Evolutionary conservation across 2,797 vertebrate genomes (phyloP), one percentile per base, ranked within the genome.

Genomic region (Aplochiton taeniatus): DNA sequence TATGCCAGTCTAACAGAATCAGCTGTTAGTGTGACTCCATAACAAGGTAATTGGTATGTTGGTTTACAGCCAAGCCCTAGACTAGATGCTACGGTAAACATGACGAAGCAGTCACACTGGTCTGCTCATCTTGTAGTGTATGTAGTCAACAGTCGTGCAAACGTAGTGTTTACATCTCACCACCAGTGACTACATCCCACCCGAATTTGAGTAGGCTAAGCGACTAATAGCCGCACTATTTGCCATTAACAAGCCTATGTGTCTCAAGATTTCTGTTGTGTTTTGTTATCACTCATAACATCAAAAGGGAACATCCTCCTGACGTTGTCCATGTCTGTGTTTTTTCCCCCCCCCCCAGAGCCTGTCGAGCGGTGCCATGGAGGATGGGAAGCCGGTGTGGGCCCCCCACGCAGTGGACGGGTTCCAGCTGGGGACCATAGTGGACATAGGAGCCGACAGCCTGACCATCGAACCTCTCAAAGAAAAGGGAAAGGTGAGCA

Each of bases 381-480:
- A 99, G 82, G 97, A 99, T 0, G 96, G 96, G 84, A 98, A 97
- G 92, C 94, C 96, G 0, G 97, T 99, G 74, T 99, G 97, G 97
- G 97, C 96, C 11, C 97, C 97, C 5, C 97, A 99, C 89, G 92
- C 95, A 9, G 80, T 90, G 7, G 97, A 99, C 75, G 97, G 97
- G 14, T 99, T 99, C 92, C 96, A 98, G 89, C 92, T 99, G 93
- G 97, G 96, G 16, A 94, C 90, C 49, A 98, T 99, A n/a, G 94
- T 96, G 78, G 97, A 98, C 86, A 99, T 99, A 46, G 96, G 97
- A 0, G 85, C 94, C 0, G 94, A 98, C 90, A 95, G 92, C 71
- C 90, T 99, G 79, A 95, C 93, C 76, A 96, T 98, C 65, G 95
- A 98, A 45, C 95, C 96, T 10, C 88, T 98, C 60, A 93, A 93